phyloP scores from a whole-genome alignment of 2,113 vertebrate species.

The Phrynocephalus versicolor region DNA sequence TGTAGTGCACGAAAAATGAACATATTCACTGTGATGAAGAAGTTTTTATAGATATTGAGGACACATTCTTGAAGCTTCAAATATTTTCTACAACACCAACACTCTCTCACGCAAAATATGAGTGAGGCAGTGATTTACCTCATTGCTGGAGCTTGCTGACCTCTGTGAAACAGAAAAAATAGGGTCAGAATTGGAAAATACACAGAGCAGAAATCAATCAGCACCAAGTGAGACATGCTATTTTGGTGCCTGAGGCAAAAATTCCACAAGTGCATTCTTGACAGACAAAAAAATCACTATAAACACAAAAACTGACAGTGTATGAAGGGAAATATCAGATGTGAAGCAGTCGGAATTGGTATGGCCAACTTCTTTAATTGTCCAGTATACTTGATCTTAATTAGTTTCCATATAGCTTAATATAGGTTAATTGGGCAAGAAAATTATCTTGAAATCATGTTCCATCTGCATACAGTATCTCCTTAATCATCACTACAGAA shows the following conservation, averaged over 20 bases:
- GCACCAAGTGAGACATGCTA: no score
- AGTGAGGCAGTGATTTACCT: constrained; percentile 3
- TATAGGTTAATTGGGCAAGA: background rate
- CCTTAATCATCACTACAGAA: no score
- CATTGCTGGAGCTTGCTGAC: constrained; percentile 2
- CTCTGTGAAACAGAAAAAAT: background rate
- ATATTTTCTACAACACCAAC: background rate
- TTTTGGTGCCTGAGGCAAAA: no score
- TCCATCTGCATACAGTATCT: background rate
- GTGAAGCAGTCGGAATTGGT: background rate
- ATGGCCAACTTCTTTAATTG: background rate
- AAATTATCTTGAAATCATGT: background rate
- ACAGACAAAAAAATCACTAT: background rate
- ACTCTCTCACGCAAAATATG: no score
- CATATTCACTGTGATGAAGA: background rate
- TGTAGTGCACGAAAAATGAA: background rate
- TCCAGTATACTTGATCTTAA: background rate
- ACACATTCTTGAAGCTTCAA: background rate
- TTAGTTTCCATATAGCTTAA: background rate
- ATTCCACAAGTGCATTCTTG: no score
- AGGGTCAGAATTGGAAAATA: background rate
- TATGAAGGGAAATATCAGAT: background rate
- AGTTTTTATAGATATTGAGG: background rate
- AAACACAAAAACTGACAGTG: background rate
- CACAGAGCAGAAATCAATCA: no score